These are phyloP conservation scores for Pogonomyrmex californicus DNA, from an alignment of 1,140 invertebrate genomes.

Conservation along the genomic window DNA sequence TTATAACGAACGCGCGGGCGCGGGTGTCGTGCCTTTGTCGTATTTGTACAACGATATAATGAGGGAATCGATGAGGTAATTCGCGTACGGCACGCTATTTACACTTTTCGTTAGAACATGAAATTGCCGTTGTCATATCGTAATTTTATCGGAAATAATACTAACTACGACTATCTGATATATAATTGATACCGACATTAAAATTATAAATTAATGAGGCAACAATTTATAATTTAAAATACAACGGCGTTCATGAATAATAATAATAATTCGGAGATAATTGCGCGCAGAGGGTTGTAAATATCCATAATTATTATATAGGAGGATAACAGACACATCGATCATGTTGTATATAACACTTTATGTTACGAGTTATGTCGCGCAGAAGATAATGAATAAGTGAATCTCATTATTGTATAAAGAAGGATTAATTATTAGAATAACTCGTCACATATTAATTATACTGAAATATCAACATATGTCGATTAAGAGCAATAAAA, in stretches of 20 bases:
- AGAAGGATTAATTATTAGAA: constrained; percentile 10
- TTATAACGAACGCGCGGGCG: not conserved
- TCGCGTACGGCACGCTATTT: not conserved
- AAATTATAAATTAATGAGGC: constrained; percentile 46
- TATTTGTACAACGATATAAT: constrained; percentile 2
- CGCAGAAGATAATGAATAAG: not conserved
- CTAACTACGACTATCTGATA: not conserved
- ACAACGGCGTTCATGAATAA: constrained; percentile 17
- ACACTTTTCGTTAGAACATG: not conserved
- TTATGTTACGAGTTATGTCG: not conserved
- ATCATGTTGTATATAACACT: not conserved
- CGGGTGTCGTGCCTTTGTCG: not conserved
- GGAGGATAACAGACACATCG: constrained; percentile 7
- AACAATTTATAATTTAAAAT: not conserved
- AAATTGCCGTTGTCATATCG: constrained; percentile 11
- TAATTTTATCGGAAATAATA: not conserved
- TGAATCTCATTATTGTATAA: constrained; percentile 23
- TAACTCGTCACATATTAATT: constrained; percentile 14
- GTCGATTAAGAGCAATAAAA: constrained; percentile 4
- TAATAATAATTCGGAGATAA: constrained; percentile 41
- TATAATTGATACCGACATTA: constrained; percentile 27
- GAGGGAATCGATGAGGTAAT: constrained; percentile 14
- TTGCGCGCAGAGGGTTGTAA: constrained; percentile 16
- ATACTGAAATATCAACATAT: constrained; percentile 1
- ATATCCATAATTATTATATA: constrained; percentile 22